Base-by-base conservation (phyloP, 2,888 invertebrate species). In the Panzeria rudis region DNA sequence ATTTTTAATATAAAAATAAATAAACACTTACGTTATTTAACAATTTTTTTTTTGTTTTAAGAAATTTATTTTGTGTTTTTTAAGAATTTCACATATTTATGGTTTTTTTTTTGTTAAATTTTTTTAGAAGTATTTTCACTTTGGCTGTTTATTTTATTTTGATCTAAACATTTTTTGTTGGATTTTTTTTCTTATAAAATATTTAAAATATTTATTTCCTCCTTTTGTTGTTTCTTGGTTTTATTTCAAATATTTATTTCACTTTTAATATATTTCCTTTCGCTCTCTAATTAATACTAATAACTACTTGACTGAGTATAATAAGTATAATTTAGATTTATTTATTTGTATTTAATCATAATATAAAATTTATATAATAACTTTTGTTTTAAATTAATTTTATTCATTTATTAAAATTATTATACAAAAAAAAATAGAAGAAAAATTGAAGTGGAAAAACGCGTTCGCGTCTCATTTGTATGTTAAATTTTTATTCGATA, bases 11-110 rank as follows among this genome's bases (percentile, higher is more conserved):
- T 29, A 50, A 6, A 59, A 25, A 20, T 23, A 38, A 56, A 64
- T 20, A 64, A 77, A 35, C 82, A 85, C 85, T 85, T 85, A 85
- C 85, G 75, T 82, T 85, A 71, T 82, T 82, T 82, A 79, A 82
- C 78, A 77, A 68, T 72, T 66, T 72, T 68, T 54, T 61, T 73
- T 73, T 44, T 25, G 59, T 56, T 62, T 23, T 41, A 59, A 59
- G 54, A 25, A 29, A 35, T 41, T 62, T 69, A n/a, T 61, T 50
- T 64, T 75, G 2, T 75, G 2, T 71, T 71, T 47, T 52, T 71
- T 29, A 47, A 68, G 35, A 32, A 52, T 62, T 84, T 80, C 38
- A 81, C 73, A 68, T 77, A 72, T 81, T 72, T 78, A 50, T 71
- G 29, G 64, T 83, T 54, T 75, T 25, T 75, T 68, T 52, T 78